Evolutionary conservation across 2,888 invertebrate genomes (phyloP), one percentile per base, ranked within the genome.

Genomic region (Tromatobia lineatoria): DNA sequence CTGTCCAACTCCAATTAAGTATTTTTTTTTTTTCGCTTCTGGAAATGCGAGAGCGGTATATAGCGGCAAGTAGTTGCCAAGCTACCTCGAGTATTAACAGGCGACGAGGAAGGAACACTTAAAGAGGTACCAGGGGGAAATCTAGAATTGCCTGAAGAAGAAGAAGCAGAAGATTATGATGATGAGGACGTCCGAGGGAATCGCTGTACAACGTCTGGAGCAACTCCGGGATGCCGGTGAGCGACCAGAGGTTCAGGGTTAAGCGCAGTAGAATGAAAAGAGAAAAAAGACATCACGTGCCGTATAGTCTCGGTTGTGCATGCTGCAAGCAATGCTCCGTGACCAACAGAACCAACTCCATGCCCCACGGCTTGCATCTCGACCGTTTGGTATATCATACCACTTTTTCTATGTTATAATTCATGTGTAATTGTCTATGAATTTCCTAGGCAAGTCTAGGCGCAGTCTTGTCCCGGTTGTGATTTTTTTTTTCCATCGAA

Each of bases 231-330:
- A 88, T 86, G 80, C 76, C 73, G 45, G 71, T 66, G 59, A 59
- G 69, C 73, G 77, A 64, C 59, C 47, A 67, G 78, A 81, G 66
- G 87, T 83, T 90, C 90, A 90, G 87, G 90, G 90, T 89, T 90
- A 88, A 79, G 20, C 66, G 20, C 42, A 45, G 80, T 57, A 57
- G 42, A 52, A 71, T 42, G 20, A 67, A 80, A 76, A 83, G 75
- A 69, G 61, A 20, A 66, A 34, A 45, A 45, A 67, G 70, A 78
- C 15, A 42, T 18, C 34, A 38, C 54, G 73, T 64, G 80, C 74
- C 54, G 64, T 71, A 61, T 59, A 59, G 71, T 70, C 71, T 76
- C 73, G 61, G 45, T 50, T 29, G 54, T 23, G 52, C 23, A 29
- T 29, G 57, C 45, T 57, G 54, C n/a, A 71, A 23, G 75, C 50